Evolutionary conservation across 2,113 vertebrate species (phyloP).

Genomic region (Hiodon alosoides): DNA sequence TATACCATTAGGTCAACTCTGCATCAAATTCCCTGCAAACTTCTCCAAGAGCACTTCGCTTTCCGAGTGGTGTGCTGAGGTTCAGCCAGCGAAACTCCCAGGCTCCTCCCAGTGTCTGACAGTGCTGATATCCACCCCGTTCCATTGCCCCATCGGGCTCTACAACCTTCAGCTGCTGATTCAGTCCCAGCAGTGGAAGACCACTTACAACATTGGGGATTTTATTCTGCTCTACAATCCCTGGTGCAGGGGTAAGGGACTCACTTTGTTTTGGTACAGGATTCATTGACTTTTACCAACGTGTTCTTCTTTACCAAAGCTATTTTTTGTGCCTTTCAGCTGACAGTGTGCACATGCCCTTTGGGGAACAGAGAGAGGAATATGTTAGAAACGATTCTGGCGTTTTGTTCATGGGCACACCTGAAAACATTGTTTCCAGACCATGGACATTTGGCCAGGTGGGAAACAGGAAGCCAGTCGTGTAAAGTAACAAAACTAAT

Average conservation of each 20-base stretch:
- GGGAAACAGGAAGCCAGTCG: neutral
- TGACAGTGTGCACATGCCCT: conserved; percentile 54
- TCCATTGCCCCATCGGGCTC: conserved; percentile 47
- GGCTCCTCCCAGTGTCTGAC: conserved; percentile 20
- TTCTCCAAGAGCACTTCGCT: conserved; percentile 9
- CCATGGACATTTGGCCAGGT: conserved; percentile 68
- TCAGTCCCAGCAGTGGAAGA: neutral
- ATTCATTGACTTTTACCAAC: neutral
- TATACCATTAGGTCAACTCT: conserved; percentile 42
- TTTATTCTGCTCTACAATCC: conserved; percentile 63
- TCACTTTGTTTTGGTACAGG: neutral
- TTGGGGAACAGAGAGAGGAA: conserved; percentile 59
- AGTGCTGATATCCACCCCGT: conserved; percentile 46
- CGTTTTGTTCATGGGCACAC: conserved; percentile 57
- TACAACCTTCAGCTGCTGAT: conserved; percentile 47
- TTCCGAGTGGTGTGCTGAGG: conserved; percentile 45
- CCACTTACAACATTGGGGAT: neutral
- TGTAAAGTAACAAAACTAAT: neutral
- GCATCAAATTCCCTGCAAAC: conserved; percentile 39
- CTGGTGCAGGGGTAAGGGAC: conserved; percentile 57
- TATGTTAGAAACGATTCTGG: conserved; percentile 58
- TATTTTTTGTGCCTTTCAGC: conserved; percentile 38
- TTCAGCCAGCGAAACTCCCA: conserved; percentile 22
- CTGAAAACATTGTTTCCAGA: conserved; percentile 39
- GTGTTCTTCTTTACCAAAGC: neutral